phyloP scores from a whole-genome alignment of 2,113 vertebrate genomes.

The Chlorocebus sabaeus region DNA sequence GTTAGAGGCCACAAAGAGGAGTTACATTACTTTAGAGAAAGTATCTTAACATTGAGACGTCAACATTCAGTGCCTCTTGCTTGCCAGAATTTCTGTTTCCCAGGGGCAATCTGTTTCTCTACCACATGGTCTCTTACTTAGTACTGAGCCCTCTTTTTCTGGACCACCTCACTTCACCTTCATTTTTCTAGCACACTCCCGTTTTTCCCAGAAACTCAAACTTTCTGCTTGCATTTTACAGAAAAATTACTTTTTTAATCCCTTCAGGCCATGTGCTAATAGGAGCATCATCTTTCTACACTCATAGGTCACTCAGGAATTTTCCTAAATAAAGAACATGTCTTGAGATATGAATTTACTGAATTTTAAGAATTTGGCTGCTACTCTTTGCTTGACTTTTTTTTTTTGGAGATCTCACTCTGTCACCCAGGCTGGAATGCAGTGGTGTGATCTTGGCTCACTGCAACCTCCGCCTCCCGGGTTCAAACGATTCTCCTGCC shows the following conservation, averaged over 20 bases:
- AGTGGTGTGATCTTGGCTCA: too few species aligned
- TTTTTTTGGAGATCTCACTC: background rate
- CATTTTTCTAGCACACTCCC: background rate
- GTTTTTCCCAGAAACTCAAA: background rate
- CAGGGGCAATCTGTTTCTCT: background rate
- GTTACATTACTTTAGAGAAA: background rate
- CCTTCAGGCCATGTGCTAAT: background rate
- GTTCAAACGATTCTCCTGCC: too few species aligned
- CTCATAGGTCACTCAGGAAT: background rate
- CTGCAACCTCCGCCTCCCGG: too few species aligned
- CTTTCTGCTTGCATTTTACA: background rate
- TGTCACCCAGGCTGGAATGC: too few species aligned
- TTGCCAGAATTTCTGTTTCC: background rate
- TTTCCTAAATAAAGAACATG: slow-evolving; percentile 23
- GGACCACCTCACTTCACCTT: background rate
- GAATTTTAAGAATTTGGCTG: slow-evolving; percentile 37
- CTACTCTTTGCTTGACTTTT: background rate
- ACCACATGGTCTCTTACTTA: background rate
- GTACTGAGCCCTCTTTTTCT: background rate
- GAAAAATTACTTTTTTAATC: background rate
- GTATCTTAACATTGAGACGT: background rate
- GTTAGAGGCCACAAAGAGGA: background rate
- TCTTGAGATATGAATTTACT: background rate
- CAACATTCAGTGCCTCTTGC: background rate
- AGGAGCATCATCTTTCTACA: background rate